Conservation (phyloP, 2,888 invertebrate genomes). For the Sympetrum striolatum region DNA sequence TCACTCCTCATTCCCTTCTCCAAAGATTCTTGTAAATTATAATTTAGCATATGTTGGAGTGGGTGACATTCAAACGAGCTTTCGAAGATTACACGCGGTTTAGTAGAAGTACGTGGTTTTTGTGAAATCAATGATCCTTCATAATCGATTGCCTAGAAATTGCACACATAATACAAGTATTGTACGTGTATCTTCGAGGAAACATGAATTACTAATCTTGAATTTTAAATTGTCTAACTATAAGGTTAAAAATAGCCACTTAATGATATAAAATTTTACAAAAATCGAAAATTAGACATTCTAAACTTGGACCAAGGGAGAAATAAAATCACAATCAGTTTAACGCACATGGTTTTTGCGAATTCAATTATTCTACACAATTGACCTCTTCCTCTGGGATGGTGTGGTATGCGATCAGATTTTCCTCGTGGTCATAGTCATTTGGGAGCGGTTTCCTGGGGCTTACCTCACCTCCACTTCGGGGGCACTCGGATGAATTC, state of each 20-base stretch:
- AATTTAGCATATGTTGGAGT: no score
- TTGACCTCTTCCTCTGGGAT: not conserved
- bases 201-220: no score
- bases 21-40: no score
- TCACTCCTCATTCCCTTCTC: no score
- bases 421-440: not conserved
- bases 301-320: no score
- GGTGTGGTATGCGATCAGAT: not conserved
- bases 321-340: not conserved
- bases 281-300: no score
- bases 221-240: no score
- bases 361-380: not conserved
- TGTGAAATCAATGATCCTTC: not conserved
- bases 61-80: no score
- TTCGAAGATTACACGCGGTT: not conserved
- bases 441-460: not conserved
- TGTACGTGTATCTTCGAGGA: no score
- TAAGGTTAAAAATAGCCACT: no score
- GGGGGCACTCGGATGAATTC: not conserved
- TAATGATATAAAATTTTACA: no score
- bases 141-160: not conserved
- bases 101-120: not conserved
- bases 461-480: not conserved
- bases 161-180: no score
- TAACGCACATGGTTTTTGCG: not conserved